These are phyloP conservation scores for Hassar affinis DNA, from an alignment of 2,113 vertebrate genomes.

Conservation along the genomic window DNA sequence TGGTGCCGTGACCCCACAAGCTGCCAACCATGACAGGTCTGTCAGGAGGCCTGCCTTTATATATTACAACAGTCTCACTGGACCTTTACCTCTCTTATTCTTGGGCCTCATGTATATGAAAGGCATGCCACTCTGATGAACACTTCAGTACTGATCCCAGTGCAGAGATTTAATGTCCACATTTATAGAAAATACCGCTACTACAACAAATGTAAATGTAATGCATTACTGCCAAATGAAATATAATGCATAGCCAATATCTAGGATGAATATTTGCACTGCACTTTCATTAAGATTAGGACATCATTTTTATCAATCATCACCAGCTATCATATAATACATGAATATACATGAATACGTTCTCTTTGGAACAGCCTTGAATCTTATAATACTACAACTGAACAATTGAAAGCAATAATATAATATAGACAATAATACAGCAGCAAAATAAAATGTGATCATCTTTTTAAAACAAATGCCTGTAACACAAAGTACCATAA, in stretches of 20 bases:
- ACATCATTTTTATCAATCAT: background rate
- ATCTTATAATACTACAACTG: background rate
- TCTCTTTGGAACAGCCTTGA: background rate
- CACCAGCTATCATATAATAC: background rate
- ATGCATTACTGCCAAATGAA: background rate
- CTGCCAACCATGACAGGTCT: background rate
- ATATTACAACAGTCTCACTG: slow-evolving; percentile 27
- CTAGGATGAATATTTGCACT: background rate
- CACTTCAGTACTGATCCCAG: background rate
- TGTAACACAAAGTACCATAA: background rate
- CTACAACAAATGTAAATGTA: background rate
- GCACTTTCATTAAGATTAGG: background rate
- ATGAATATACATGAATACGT: background rate
- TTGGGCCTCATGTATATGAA: background rate
- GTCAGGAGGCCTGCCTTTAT: slow-evolving; percentile 5
- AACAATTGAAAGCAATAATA: background rate
- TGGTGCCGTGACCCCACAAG: slow-evolving; percentile 25
- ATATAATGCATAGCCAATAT: background rate
- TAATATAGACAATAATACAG: background rate
- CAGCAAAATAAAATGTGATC: background rate
- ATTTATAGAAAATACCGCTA: background rate
- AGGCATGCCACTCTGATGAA: background rate
- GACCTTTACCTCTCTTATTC: slow-evolving; percentile 15
- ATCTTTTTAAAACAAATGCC: background rate
- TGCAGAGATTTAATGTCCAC: background rate